These are phyloP conservation scores for Lepus oiostolus DNA, from an alignment of 2,797 vertebrate genomes.

Conservation along the genomic window DNA sequence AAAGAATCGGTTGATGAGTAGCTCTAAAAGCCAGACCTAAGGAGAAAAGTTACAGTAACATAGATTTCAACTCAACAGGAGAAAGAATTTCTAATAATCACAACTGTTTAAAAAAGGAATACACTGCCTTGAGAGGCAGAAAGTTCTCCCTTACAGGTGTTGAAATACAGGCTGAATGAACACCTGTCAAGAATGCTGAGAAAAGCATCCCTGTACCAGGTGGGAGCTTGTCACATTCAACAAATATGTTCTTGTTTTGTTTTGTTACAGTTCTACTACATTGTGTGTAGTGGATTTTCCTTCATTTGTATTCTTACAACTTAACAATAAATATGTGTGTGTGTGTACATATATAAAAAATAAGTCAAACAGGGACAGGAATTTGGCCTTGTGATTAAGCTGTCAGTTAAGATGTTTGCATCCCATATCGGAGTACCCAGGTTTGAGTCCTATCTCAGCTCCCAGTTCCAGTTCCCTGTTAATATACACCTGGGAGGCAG, in stretches of 20 bases:
- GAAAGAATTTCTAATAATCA: slow-evolving; percentile 40
- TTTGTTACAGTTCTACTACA: slow-evolving; percentile 18
- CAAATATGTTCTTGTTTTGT: slow-evolving; percentile 47
- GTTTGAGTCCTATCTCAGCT: too few species aligned
- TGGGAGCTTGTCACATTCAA: background rate
- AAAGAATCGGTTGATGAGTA: slow-evolving; percentile 46
- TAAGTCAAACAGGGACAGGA: background rate
- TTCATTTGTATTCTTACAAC: slow-evolving; percentile 20
- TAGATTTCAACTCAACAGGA: slow-evolving; percentile 34
- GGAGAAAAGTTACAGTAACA: slow-evolving; percentile 30
- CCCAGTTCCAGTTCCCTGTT: too few species aligned
- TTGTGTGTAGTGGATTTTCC: background rate
- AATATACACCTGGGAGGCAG: too few species aligned
- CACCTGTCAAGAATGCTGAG: slow-evolving; percentile 40
- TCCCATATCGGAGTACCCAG: too few species aligned
- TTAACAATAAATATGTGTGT: slow-evolving; percentile 11
- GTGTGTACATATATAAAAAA: background rate
- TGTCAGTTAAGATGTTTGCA: too few species aligned
- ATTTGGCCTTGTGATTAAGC: too few species aligned
- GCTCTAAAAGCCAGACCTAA: slow-evolving; percentile 23
- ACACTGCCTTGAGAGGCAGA: slow-evolving; percentile 14
- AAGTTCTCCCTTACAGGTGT: background rate
- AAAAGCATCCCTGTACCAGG: slow-evolving; percentile 17
- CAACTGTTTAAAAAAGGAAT: slow-evolving; percentile 31
- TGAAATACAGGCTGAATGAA: slow-evolving; percentile 35